A percentile compares a stretch with the other conserved stretches of the same genome.
These are phyloP conservation scores for Thera obeliscata DNA, from an alignment of 2,888 invertebrate species.

Conservation along the genomic window DNA sequence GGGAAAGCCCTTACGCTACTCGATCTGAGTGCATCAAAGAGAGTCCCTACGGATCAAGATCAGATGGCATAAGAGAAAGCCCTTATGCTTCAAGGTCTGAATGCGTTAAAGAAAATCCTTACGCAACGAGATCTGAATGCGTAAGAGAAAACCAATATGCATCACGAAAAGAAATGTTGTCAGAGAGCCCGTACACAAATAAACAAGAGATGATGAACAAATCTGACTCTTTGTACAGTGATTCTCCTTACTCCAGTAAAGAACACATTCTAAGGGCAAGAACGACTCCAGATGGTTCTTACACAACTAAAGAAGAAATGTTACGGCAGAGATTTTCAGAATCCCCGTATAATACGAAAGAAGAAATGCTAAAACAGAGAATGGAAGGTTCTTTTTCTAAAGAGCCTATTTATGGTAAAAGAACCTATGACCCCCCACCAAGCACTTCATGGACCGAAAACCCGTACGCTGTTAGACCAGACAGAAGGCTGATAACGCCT, in stretches of 20 bases:
- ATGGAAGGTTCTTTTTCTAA: slow-evolving; percentile 63
- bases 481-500: slow-evolving; percentile 75
- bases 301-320: slow-evolving; percentile 81
- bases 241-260: slow-evolving; percentile 78
- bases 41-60: slow-evolving; percentile 55
- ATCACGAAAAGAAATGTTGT: slow-evolving; percentile 52
- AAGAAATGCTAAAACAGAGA: slow-evolving; percentile 78
- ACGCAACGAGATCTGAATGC: slow-evolving; percentile 51
- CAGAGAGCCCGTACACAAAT: slow-evolving; percentile 60
- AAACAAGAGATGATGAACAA: slow-evolving; percentile 66
- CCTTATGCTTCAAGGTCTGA: slow-evolving; percentile 56
- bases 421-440: slow-evolving; percentile 77
- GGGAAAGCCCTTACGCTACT: slow-evolving; percentile 58
- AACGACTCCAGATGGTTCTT: slow-evolving; percentile 72
- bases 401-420: slow-evolving; percentile 73
- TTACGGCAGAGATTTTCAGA: slow-evolving; percentile 79
- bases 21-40: slow-evolving; percentile 55
- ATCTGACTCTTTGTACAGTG: slow-evolving; percentile 67
- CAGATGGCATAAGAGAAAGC: slow-evolving; percentile 54
- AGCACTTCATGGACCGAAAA: slow-evolving; percentile 75
- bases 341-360: slow-evolving; percentile 80
- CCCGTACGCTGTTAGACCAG: slow-evolving; percentile 71
- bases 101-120: slow-evolving; percentile 52
- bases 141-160: slow-evolving; percentile 56
- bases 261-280: slow-evolving; percentile 75